These are phyloP conservation scores for Baryphthengus martii DNA, from an alignment of 2,113 vertebrate species.

Conservation along the genomic window DNA sequence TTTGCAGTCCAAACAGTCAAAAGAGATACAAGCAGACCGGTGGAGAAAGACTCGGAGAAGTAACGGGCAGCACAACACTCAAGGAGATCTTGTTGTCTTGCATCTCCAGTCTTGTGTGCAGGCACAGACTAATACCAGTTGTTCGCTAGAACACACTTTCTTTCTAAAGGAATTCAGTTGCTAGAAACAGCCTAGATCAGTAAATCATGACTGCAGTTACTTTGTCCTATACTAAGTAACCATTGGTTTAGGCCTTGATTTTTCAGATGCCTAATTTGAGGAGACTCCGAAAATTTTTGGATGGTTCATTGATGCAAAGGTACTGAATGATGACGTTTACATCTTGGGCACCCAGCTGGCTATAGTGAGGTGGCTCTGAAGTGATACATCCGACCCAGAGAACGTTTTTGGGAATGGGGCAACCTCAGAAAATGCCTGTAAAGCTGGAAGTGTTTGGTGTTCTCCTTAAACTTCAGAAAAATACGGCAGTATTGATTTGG, in stretches of 20 bases:
- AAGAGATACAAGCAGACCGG: background rate
- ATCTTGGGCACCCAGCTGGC: background rate
- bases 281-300: background rate
- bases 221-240: background rate
- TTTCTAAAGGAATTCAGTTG: background rate
- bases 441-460: background rate
- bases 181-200: background rate
- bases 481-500: background rate
- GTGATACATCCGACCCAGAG: background rate
- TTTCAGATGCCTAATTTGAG: background rate
- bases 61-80: background rate
- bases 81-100: background rate
- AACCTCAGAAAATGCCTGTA: background rate
- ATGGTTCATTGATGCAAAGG: background rate
- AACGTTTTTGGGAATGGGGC: background rate
- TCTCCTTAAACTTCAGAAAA: background rate
- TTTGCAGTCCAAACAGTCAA: background rate
- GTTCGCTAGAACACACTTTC: background rate
- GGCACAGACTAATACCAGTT: background rate
- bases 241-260: background rate
- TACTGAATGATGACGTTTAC: too few species aligned
- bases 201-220: background rate
- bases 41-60: background rate
- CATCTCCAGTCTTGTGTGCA: background rate
- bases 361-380: background rate